Evolutionary conservation across 2,888 invertebrate genomes (phyloP).

Genomic region (Drosophila aldrichi): DNA sequence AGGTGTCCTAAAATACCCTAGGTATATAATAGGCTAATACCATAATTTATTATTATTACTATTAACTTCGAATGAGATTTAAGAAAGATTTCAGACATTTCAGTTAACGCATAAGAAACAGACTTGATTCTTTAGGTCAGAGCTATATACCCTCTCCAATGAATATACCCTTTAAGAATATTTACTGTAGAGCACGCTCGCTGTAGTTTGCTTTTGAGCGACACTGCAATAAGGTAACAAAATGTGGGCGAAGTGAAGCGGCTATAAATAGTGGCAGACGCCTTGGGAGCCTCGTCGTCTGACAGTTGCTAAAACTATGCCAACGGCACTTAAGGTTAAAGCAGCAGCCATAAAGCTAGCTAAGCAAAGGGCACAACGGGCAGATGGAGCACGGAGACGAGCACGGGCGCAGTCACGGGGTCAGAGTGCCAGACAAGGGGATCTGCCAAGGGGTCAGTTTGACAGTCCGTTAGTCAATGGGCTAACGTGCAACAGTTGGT

Average conservation of each 20-base stretch:
- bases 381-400: neutral
- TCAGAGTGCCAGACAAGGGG: conserved; percentile 14
- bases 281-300: conserved; percentile 61
- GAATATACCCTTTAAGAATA: conserved; percentile 3
- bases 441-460: conserved; percentile 38
- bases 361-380: conserved; percentile 6
- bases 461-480: conserved; percentile 48
- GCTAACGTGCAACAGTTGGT: conserved; percentile 49
- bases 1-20: conserved; percentile 23
- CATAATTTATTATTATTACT: too few species aligned
- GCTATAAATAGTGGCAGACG: conserved; percentile 69
- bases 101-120: too few species aligned
- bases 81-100: too few species aligned
- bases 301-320: conserved; percentile 72
- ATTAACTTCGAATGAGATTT: too few species aligned
- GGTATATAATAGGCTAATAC: neutral
- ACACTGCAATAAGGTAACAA: conserved; percentile 41
- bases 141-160: neutral
- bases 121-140: too few species aligned
- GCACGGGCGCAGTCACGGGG: neutral
- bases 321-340: conserved; percentile 67
- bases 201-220: conserved; percentile 33
- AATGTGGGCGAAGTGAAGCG: conserved; percentile 35
- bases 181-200: conserved; percentile 2
- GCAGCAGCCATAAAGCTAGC: conserved; percentile 22